Base-by-base conservation (phyloP, 92 coral and sea anemone species). In the Porites lobata region DNA sequence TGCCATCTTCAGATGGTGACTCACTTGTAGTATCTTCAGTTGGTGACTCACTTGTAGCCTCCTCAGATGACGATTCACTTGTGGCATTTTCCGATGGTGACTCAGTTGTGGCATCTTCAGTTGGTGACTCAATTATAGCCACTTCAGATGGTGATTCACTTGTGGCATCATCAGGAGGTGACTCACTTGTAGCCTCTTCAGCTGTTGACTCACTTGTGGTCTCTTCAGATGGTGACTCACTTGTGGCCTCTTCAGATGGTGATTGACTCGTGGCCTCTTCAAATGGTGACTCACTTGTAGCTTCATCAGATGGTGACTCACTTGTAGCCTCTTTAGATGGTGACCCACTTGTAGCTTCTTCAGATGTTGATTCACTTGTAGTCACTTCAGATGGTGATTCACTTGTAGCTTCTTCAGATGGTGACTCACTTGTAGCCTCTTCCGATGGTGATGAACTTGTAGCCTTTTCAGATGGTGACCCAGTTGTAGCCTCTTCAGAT, bases 401-500 rank as follows among this genome's bases (percentile, higher is more conserved):
- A 65, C 21, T 65, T 65, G 43, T 65, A 24, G 69, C 43, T 1
- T 65, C 43, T 20, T 65, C 70, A 9, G 70, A 65, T n/a, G 70
- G 29, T 22, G 70, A 20, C 1, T 65, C 38, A 65, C 12, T 65
- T 65, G 70, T 65, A 1, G 70, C 70, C 4, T 65, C 70, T 22
- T 65, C 70, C 8, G 70, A 65, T 0, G 43, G 38, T 20, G 70
- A 65, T 4, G 22, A 15, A 65, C 70, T 65, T 65, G 70, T 65
- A 8, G 70, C 70, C 9, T n/a, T 17, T 65, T 65, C 70, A 7
- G 70, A 65, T 4, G 43, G 38, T 65, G 70, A 65, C 6, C 7
- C 70, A 65, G 13, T 65, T 65, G 70, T 65, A 1, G 70, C 70
- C n/a, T 65, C 70, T 65, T 65, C 70, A 65, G 70, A 20, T n/a